Base-by-base conservation (phyloP, 2,113 vertebrate species). In the Nerophis ophidion region DNA sequence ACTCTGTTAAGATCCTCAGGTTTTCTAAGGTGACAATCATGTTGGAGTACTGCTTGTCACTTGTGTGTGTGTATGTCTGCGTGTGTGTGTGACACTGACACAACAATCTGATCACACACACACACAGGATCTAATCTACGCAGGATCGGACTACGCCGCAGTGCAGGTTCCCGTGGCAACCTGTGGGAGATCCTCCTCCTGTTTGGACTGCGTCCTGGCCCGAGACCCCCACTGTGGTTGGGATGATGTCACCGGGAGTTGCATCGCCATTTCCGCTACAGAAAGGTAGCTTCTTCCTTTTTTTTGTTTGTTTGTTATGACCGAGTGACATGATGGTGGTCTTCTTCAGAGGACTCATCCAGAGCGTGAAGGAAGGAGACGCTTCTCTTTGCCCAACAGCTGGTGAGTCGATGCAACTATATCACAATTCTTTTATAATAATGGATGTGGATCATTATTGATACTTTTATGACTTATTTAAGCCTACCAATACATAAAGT, bases 161-260 rank as follows among this genome's bases (percentile, higher is more conserved):
- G 87, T 75, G 1, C 93, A 93, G 83, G 63, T 92, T 4, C 85
- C 91, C 0, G 63, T 89, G 10, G 82, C 86, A 0, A 61, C 55
- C 34, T 93, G 92, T 67, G 69, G 42, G 40, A 81, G 65, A 5
- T 90, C 90, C 52, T n/a, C 1, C 4, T 56, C 66, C 54, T 92
- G 92, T 71, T n/a, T 75, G 68, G 91, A 92, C 68, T 93, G 92
- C 14, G 58, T 93, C 60, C 67, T 92, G 46, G 76, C 91, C n/a
- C 81, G 91, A 66, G 91, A 92, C 67, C 93, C 92, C 0, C 91
- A 90, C 83, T 92, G 92, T 2, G 89, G 81, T 0, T 92, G 93
- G 91, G 63, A 91, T 60, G 52, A 11, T 1, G 2, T 15, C 1
- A 45, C 19, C 0, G 0, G n/a, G 0, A 45, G 42, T 6, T 91